Conservation (phyloP, 2,113 vertebrate genomes). For the Pterocles burchelli region DNA sequence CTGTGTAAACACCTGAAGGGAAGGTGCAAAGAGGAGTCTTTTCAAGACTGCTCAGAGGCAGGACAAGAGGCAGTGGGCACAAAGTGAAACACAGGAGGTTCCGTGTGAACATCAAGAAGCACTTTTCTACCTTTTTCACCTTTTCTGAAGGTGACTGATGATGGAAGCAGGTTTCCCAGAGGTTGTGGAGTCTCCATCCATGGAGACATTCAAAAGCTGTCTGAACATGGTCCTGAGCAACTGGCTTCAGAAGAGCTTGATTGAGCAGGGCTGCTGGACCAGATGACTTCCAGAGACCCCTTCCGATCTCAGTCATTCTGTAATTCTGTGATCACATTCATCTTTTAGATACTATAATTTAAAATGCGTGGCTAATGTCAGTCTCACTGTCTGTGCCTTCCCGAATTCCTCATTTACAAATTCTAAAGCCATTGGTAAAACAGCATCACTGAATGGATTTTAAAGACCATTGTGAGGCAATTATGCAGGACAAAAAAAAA, state of each 20-base stretch:
- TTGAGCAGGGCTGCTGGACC: not conserved
- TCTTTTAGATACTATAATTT: not conserved
- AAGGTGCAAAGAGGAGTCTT: not conserved
- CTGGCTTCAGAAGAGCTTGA: rapidly evolving
- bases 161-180: not conserved
- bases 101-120: not conserved
- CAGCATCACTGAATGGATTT: not conserved
- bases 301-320: not conserved
- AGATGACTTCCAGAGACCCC: not conserved
- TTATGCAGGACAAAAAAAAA: not conserved
- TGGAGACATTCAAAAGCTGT: not conserved
- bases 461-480: not conserved
- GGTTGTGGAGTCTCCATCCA: not conserved
- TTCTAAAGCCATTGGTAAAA: not conserved
- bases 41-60: not conserved
- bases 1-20: not conserved
- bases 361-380: not conserved
- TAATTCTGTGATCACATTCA: not conserved
- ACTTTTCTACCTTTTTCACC: not conserved
- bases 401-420: not conserved
- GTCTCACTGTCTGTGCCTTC: not conserved
- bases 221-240: not conserved
- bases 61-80: not conserved
- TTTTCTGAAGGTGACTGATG: not conserved
- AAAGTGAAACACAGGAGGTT: not conserved